These are phyloP conservation scores for Idaea straminata DNA, from an alignment of 2,888 invertebrate species.

Conservation along the genomic window DNA sequence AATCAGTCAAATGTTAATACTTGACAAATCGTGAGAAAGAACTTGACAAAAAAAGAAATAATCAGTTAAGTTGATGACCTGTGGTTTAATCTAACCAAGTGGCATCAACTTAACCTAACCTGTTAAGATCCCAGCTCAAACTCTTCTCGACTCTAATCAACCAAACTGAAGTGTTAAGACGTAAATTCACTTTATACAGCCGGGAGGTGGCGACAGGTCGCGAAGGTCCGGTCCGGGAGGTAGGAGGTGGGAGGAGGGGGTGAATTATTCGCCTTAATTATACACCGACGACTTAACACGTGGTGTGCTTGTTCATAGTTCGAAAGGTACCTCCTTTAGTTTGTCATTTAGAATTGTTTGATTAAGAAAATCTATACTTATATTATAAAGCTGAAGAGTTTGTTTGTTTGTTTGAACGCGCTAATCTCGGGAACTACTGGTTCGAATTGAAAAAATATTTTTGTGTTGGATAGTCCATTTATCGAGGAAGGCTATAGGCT, in stretches of 20 bases:
- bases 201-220: conserved; percentile 32
- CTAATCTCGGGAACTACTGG: too few species aligned
- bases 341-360: too few species aligned
- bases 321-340: too few species aligned
- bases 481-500: too few species aligned
- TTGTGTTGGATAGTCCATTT: too few species aligned
- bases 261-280: conserved; percentile 67
- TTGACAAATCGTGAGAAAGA: too few species aligned
- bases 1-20: too few species aligned
- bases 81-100: not conserved
- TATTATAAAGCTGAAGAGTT: too few species aligned
- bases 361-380: too few species aligned
- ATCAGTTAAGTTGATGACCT: not conserved
- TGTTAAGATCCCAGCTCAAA: not conserved
- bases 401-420: too few species aligned
- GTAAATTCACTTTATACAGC: not conserved
- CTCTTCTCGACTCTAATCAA: not conserved
- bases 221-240: conserved; percentile 48
- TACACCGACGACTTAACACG: conserved; percentile 70
- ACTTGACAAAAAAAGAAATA: not conserved
- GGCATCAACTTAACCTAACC: not conserved
- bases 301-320: conserved; percentile 32
- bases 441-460: too few species aligned
- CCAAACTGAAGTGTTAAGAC: not conserved
- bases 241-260: conserved; percentile 38